Percentiles rank a stretch among this genome's conserved stretches.
phyloP scores from a whole-genome alignment of 2,888 invertebrate species.

The Eupithecia tripunctaria region DNA sequence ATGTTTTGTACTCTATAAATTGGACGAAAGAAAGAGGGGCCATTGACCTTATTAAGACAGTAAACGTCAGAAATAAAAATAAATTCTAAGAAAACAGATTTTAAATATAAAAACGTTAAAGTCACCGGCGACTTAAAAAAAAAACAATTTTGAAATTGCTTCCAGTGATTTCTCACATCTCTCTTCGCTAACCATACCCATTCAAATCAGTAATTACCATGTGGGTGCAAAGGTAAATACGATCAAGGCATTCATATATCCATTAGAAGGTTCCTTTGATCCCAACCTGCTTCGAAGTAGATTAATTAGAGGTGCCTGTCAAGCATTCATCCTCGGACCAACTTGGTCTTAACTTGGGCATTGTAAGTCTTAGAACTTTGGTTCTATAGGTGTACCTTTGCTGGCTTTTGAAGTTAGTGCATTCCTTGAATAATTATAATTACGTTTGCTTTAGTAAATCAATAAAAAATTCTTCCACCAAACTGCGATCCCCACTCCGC shows the following conservation, averaged over 20 bases:
- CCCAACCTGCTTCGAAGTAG: conserved; percentile 53
- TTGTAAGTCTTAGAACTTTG: conserved; percentile 54
- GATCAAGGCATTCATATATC: conserved; percentile 75
- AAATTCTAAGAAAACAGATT: background rate
- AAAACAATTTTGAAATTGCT: background rate
- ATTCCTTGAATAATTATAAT: conserved; percentile 4
- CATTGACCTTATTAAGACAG: background rate
- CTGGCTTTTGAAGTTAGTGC: background rate
- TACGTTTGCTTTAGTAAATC: background rate
- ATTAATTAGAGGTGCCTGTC: conserved; percentile 50
- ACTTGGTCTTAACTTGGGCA: conserved; percentile 69
- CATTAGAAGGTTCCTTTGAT: conserved; percentile 80
- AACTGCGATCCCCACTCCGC: too few species aligned
- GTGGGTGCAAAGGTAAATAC: conserved; percentile 61
- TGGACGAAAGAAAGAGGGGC: background rate
- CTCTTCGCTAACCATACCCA: background rate
- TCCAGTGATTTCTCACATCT: background rate
- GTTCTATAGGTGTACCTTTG: background rate
- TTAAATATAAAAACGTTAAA: background rate
- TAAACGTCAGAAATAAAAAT: too few species aligned
- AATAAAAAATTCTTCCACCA: too few species aligned
- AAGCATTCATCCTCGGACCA: conserved; percentile 42
- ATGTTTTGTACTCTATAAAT: background rate
- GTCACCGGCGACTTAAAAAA: background rate
- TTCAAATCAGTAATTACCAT: background rate